Evolutionary conservation across 2,888 invertebrate species (phyloP), one percentile per base, ranked within the genome.

Genomic region (Thera britannica): DNA sequence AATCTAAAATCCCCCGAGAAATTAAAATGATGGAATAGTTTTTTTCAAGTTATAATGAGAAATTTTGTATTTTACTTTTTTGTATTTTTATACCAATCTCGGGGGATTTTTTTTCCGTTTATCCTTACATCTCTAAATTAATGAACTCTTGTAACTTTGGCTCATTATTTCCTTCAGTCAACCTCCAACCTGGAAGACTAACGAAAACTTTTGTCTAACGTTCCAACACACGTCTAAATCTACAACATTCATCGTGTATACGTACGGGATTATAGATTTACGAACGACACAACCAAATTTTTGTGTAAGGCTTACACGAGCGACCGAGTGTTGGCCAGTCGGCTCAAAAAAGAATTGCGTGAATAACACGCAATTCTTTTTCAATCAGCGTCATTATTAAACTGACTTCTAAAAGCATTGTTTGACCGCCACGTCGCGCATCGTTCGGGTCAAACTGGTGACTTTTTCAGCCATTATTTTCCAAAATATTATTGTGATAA

Each of bases 181-280:
- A 90, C 88, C 90, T 87, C 83, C 89, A 76, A 79, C 65, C 77
- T 92, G 92, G 92, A 93, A 93, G 92, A 93, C 92, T 84, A 87
- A 89, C 83, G 81, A 74, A 81, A 79, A 79, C 72, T 69, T 72
- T 60, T 48, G 65, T 73, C 72, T 80, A 77, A 72, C 70, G 70
- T 65, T 58, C 69, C 75, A 68, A 77, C 81, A 79, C 77, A 79
- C 77, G 78, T 78, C 77, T 77, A 79, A 52, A 70, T 72, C 82
- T 83, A 79, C 84, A 76, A 86, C 83, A 79, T 76, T 79, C 86
- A 84, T 77, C 77, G 84, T 87, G 86, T 87, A 87, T 87, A 87
- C 86, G 86, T 83, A 87, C 83, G 67, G 72, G 60, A 72, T 62
- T 62, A 72, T 69, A 67, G 59, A 69, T 69, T 81, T 81, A 81